Evolutionary conservation across 2,113 vertebrate genomes (phyloP), one percentile per base, ranked within the genome.

Genomic region (Mola mola): DNA sequence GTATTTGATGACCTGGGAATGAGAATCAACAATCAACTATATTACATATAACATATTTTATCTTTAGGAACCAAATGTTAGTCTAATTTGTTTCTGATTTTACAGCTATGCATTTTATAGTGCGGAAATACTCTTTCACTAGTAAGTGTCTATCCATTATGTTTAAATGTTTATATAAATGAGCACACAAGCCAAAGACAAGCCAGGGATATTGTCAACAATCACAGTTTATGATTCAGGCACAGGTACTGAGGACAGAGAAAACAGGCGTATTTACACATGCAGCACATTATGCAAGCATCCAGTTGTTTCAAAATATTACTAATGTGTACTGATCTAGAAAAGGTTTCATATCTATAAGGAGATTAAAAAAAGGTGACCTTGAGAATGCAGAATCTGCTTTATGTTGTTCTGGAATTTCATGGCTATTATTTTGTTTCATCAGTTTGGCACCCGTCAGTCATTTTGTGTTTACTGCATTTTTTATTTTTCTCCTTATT

Each of bases 231-330:
- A 86, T 86, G 49, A 60, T 56, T 66, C 55, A 58, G 51, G 31
- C 51, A 81, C 20, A 65, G 64, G 16, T 38, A 52, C 34, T 44
- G 62, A 44, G 57, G 61, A 72, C 33, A 70, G 28, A 70, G 34
- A 72, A 66, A 67, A 46, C 60, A 75, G 60, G 41, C 36, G 0
- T 83, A 86, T 84, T 87, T 89, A 86, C 86, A 87, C 5, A 65
- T 62, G 61, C 62, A 75, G 29, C 19, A 69, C 37, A 68, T 48
- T 8, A 58, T 43, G 63, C 70, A 67, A 66, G 55, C 48, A 69
- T 46, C 41, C 57, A 72, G 50, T 38, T 70, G 43, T 73, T 74
- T 12, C 33, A 57, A n/a, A n/a, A n/a, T n/a, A n/a, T n/a, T n/a
- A n/a, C n/a, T n/a, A n/a, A n/a, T n/a, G n/a, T n/a, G 8, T 41